Evolutionary conservation across 1,140 invertebrate species (phyloP).

Genomic region (Dreissena polymorpha): DNA sequence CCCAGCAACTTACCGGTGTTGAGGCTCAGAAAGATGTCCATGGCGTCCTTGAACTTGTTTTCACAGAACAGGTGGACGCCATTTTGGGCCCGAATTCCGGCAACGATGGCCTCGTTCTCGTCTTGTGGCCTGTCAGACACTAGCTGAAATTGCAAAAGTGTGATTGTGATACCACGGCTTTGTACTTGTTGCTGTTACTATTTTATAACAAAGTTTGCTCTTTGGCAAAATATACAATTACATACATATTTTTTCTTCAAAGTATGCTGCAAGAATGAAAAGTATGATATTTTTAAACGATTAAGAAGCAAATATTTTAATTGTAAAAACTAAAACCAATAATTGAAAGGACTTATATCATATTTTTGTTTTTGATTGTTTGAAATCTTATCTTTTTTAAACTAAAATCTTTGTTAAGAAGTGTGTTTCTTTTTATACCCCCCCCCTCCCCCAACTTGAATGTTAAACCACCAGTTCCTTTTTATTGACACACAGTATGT

Average conservation of each 20-base stretch:
- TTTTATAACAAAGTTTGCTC: not conserved
- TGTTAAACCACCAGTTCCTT: not conserved
- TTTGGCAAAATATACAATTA: not conserved
- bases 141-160: not conserved
- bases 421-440: too few species aligned
- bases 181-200: not conserved
- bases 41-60: slow-evolving; percentile 92
- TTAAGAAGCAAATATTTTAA: too few species aligned
- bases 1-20: slow-evolving; percentile 83
- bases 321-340: too few species aligned
- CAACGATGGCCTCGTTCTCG: slow-evolving; percentile 90
- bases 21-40: slow-evolving; percentile 93
- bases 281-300: too few species aligned
- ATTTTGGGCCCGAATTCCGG: slow-evolving; percentile 93
- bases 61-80: slow-evolving; percentile 94
- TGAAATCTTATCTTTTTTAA: too few species aligned
- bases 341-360: too few species aligned
- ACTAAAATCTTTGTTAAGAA: too few species aligned
- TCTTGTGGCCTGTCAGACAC: slow-evolving; percentile 88
- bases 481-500: not conserved
- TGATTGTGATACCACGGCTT: not conserved
- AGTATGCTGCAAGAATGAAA: not conserved
- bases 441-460: too few species aligned
- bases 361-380: too few species aligned
- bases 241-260: not conserved